phyloP scores from a whole-genome alignment of 2,888 invertebrate species.

The Pterostichus niger region DNA sequence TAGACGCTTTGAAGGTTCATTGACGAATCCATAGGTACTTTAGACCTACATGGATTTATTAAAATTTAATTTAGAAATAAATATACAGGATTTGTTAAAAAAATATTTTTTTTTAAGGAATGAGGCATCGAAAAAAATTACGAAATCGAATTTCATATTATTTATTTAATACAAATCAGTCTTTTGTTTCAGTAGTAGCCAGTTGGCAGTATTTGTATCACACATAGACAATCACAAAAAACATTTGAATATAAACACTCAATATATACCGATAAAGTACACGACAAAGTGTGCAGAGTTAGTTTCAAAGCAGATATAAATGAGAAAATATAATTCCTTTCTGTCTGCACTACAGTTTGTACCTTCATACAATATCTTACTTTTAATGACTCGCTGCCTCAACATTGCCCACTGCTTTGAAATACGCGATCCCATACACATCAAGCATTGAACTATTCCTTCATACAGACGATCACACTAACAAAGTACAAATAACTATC shows the following conservation, averaged over 20 bases:
- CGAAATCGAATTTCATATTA: constrained; percentile 60
- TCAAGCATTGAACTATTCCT: constrained; percentile 41
- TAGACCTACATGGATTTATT: too few relatives aligned
- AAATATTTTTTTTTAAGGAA: background rate
- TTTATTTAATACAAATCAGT: constrained; percentile 76
- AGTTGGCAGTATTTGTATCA: constrained; percentile 73
- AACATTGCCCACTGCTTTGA: constrained; percentile 41
- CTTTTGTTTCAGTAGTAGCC: constrained; percentile 74
- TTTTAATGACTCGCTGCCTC: constrained; percentile 36
- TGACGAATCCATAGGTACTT: too few relatives aligned
- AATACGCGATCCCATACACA: constrained; percentile 41
- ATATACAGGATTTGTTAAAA: too few relatives aligned
- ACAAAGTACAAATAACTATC: constrained; percentile 64
- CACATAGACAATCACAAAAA: constrained; percentile 75
- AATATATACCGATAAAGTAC: constrained; percentile 62
- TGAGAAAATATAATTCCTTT: constrained; percentile 55
- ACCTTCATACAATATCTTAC: constrained; percentile 19
- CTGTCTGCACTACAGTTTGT: constrained; percentile 42
- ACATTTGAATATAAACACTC: constrained; percentile 66
- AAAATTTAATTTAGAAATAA: too few relatives aligned
- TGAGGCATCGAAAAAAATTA: background rate
- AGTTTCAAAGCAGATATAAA: constrained; percentile 58
- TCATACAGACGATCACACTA: constrained; percentile 67
- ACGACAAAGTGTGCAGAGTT: constrained; percentile 56
- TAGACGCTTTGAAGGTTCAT: too few relatives aligned